These are phyloP conservation scores for Portevinia maculata DNA, from an alignment of 2,888 invertebrate genomes.

Conservation along the genomic window DNA sequence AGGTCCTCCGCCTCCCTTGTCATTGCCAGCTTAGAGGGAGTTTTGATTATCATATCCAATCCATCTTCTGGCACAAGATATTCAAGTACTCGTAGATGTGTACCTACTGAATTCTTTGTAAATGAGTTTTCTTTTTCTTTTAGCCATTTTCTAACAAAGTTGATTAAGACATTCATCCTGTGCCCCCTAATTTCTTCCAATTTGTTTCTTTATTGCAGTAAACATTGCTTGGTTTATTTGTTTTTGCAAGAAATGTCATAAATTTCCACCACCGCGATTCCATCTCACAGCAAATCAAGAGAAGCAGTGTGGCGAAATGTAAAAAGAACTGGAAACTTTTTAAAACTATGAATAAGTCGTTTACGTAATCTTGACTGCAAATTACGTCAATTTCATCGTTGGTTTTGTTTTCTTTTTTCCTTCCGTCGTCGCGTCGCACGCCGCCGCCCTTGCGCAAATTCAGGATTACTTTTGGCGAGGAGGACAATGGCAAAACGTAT, in stretches of 20 bases:
- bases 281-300: no score
- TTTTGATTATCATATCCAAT: no score
- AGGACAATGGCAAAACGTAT: conserved; percentile 42
- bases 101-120: no score
- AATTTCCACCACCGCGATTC: conserved; percentile 17
- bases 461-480: conserved; percentile 44
- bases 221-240: conserved; percentile 8
- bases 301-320: neutral
- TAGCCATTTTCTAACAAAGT: neutral
- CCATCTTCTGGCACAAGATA: no score
- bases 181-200: conserved; percentile 3
- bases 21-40: no score
- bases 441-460: conserved; percentile 26
- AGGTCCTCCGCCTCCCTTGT: no score
- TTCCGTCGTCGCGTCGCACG: no score
- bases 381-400: conserved; percentile 60
- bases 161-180: conserved; percentile 27
- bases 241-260: conserved; percentile 32
- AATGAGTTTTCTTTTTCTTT: neutral
- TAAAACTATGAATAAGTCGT: conserved; percentile 69
- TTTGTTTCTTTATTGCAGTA: conserved; percentile 29
- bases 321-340: conserved; percentile 19
- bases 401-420: conserved; percentile 7
- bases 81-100: no score
- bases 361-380: conserved; percentile 66